phyloP scores from a whole-genome alignment of 2,888 invertebrate genomes.

The Acanthacorydalis orientalis region DNA sequence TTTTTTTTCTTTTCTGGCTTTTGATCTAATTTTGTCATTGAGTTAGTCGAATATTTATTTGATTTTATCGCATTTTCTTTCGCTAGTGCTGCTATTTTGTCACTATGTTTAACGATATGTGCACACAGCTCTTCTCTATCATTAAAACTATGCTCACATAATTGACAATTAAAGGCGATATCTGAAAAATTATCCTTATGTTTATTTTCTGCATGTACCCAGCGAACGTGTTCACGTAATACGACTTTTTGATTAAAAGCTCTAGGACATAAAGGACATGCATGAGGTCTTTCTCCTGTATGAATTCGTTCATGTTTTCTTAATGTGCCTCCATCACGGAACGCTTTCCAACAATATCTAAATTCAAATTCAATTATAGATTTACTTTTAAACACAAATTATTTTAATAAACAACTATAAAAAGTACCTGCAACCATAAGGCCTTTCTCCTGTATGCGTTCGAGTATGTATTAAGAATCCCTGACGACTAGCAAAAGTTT shows the following conservation, averaged over 20 bases:
- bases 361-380: slow-evolving; percentile 23
- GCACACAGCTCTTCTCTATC: slow-evolving; percentile 32
- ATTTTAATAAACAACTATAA: no score
- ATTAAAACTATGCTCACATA: slow-evolving; percentile 26
- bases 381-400: no score
- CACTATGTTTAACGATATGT: slow-evolving; percentile 34
- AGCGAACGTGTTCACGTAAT: slow-evolving; percentile 32
- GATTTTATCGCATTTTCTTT: slow-evolving; percentile 14
- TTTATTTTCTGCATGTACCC: slow-evolving; percentile 31
- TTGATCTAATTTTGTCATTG: no score
- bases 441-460: slow-evolving; percentile 21
- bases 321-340: slow-evolving; percentile 33
- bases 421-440: slow-evolving; percentile 27
- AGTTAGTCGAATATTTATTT: neutral
- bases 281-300: slow-evolving; percentile 23
- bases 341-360: slow-evolving; percentile 33
- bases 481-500: slow-evolving; percentile 32
- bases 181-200: slow-evolving; percentile 20
- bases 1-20: no score
- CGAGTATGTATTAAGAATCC: slow-evolving; percentile 32
- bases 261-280: slow-evolving; percentile 31
- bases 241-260: slow-evolving; percentile 39
- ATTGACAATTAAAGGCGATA: slow-evolving; percentile 24
- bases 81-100: slow-evolving; percentile 29
- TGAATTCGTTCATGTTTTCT: slow-evolving; percentile 27